phyloP scores from a whole-genome alignment of 2,888 invertebrate species.

The Eupithecia subumbrata region DNA sequence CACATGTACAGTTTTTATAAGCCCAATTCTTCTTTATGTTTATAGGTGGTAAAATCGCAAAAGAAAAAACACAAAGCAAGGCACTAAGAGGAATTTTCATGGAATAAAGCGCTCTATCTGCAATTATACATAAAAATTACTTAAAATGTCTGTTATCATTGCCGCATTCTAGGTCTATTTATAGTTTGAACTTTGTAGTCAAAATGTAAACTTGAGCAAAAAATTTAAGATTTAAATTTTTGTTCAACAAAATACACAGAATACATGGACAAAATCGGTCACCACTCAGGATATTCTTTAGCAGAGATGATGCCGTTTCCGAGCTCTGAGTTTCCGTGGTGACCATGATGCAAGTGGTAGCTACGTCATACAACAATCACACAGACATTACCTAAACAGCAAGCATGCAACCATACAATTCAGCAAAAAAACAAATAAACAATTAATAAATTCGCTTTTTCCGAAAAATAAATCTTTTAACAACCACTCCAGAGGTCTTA shows the following conservation, averaged over 20 bases:
- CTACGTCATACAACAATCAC: background rate
- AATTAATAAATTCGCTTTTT: background rate
- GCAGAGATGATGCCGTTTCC: background rate
- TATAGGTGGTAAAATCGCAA: background rate
- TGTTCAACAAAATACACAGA: background rate
- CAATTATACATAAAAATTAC: background rate
- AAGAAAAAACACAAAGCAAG: background rate
- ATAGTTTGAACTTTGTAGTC: background rate
- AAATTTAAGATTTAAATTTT: background rate
- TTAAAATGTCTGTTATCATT: background rate
- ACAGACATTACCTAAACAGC: background rate
- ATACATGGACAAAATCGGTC: background rate
- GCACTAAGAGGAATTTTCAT: background rate
- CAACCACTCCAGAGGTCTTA: background rate
- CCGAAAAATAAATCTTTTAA: background rate
- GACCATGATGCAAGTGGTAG: background rate
- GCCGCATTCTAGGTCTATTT: background rate
- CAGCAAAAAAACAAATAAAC: background rate
- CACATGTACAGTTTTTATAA: background rate
- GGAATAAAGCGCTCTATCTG: background rate
- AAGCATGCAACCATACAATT: background rate
- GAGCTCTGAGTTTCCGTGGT: background rate
- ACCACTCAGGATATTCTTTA: background rate
- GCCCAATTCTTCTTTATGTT: background rate
- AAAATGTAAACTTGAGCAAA: background rate